Percentiles rank a stretch among this genome's conserved stretches.
phyloP scores from a whole-genome alignment of 64 coral and sea anemone species.

The Astreopora myriophthalma region DNA sequence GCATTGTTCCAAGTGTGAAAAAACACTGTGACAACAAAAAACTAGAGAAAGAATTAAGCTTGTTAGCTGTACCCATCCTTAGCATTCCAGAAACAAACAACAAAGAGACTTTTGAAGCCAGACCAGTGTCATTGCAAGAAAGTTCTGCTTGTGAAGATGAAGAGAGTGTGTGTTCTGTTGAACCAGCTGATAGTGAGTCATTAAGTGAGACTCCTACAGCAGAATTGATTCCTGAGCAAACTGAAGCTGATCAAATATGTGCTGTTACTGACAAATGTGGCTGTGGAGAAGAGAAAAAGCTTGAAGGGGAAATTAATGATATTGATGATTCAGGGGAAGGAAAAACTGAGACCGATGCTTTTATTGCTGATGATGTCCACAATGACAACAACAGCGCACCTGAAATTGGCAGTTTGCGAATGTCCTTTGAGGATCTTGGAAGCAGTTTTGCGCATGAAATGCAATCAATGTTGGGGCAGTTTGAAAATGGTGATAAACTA shows the following conservation, averaged over 20 bases:
- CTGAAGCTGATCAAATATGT: neutral
- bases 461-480: conserved; percentile 60
- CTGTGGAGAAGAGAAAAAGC: neutral
- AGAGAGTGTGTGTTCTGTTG: neutral
- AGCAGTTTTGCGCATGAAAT: conserved; percentile 90
- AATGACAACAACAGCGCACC: neutral
- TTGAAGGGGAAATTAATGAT: neutral
- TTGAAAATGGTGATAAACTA: conserved; percentile 5
- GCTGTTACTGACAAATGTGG: neutral
- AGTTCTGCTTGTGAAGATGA: conserved; percentile 18
- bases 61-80: conserved; percentile 18
- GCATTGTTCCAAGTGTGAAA: conserved; percentile 66
- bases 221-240: neutral
- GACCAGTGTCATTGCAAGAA: neutral
- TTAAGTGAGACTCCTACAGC: neutral
- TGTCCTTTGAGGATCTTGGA: conserved; percentile 74
- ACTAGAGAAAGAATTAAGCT: conserved; percentile 36
- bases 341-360: neutral
- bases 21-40: conserved; percentile 65
- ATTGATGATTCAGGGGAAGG: conserved; percentile 3
- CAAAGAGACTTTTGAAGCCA: conserved; percentile 65
- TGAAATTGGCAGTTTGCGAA: conserved; percentile 52
- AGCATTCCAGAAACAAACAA: conserved; percentile 24
- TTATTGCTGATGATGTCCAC: conserved; percentile 48
- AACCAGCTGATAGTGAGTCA: neutral